Evolutionary conservation across 2,113 vertebrate species (phyloP).

Genomic region (Macrotus californicus): DNA sequence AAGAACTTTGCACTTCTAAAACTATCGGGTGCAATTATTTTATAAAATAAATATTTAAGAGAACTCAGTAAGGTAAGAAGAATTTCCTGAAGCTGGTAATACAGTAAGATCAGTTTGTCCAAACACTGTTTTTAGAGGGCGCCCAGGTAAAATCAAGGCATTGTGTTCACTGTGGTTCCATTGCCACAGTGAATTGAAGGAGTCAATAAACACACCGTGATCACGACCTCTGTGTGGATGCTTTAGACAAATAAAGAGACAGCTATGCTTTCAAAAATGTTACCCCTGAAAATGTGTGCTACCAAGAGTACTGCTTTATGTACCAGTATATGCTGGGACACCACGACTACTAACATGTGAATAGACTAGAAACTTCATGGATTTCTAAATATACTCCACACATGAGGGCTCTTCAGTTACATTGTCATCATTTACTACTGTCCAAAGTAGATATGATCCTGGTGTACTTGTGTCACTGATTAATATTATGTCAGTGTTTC

Average conservation of each 20-base stretch:
- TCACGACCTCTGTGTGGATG: background rate
- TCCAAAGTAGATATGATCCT: conserved; percentile 43
- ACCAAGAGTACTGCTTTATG: background rate
- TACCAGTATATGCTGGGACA: background rate
- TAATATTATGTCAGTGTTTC: conserved; percentile 1
- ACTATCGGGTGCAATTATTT: background rate
- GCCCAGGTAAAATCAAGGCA: background rate
- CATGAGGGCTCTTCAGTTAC: conserved; percentile 34
- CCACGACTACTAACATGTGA: background rate
- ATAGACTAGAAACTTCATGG: conserved; percentile 57
- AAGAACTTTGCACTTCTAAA: background rate
- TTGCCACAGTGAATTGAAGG: background rate
- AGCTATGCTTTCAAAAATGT: background rate
- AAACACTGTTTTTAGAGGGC: background rate
- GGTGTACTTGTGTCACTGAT: background rate
- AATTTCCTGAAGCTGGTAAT: background rate
- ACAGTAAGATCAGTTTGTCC: background rate
- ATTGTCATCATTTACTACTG: background rate
- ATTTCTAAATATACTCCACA: conserved; percentile 53
- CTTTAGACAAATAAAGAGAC: conserved; percentile 20
- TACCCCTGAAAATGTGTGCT: background rate
- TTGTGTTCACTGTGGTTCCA: background rate
- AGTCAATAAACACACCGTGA: background rate
- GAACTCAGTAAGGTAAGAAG: background rate
- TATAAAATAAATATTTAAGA: background rate